Percentiles rank a stretch among this genome's conserved stretches.
These are phyloP conservation scores for Teleiodes luculella DNA, from an alignment of 2,888 invertebrate species.

Conservation along the genomic window DNA sequence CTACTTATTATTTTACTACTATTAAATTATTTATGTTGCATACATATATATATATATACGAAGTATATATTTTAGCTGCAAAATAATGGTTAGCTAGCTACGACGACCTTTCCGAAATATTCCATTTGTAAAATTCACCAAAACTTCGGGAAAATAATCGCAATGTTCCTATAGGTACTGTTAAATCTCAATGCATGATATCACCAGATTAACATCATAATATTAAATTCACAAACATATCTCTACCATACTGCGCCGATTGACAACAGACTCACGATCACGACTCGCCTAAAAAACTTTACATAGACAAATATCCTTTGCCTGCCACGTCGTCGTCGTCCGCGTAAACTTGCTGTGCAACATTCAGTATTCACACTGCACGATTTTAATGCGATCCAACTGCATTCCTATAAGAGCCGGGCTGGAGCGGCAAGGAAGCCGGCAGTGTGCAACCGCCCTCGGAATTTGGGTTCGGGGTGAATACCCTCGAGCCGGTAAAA, in stretches of 20 bases:
- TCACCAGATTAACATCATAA: too few species aligned
- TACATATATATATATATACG: too few species aligned
- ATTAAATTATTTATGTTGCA: too few species aligned
- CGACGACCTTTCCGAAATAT: too few species aligned
- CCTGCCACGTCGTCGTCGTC: slow-evolving; percentile 44
- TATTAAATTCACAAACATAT: slow-evolving; percentile 60
- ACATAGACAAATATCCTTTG: slow-evolving; percentile 74
- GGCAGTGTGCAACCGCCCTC: slow-evolving; percentile 62
- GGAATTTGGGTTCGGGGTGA: slow-evolving; percentile 77
- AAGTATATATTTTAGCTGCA: too few species aligned
- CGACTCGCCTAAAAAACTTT: slow-evolving; percentile 65
- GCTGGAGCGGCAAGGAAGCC: slow-evolving; percentile 40
- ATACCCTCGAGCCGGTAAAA: slow-evolving; percentile 77
- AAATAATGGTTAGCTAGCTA: too few species aligned
- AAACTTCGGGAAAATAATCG: too few species aligned
- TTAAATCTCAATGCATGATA: too few species aligned
- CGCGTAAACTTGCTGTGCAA: slow-evolving; percentile 57
- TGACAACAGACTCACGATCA: slow-evolving; percentile 55
- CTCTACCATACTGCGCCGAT: slow-evolving; percentile 39
- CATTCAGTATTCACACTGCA: slow-evolving; percentile 41
- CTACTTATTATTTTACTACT: too few species aligned
- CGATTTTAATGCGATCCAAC: slow-evolving; percentile 33
- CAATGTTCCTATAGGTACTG: too few species aligned
- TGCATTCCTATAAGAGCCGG: slow-evolving; percentile 54
- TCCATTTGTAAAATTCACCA: too few species aligned